Evolutionary conservation across 2,797 vertebrate genomes (phyloP).

Genomic region (Sarcophilus harrisii): DNA sequence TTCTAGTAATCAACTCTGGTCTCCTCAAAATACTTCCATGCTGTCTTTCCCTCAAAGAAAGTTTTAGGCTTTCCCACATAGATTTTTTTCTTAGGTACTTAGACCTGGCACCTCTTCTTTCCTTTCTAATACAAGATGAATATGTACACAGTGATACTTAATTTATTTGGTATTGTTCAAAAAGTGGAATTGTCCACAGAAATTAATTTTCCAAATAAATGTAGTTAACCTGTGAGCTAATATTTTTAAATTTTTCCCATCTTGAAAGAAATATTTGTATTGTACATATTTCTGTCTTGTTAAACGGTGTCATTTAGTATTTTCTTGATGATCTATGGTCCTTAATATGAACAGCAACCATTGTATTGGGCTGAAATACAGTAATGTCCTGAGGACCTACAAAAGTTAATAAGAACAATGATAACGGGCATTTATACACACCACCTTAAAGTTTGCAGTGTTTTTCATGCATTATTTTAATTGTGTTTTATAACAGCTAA

Average conservation of each 20-base stretch:
- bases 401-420: background rate
- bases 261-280: constrained; percentile 51
- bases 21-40: background rate
- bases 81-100: background rate
- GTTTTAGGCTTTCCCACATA: background rate
- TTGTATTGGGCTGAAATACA: background rate
- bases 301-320: constrained; percentile 44
- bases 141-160: constrained; percentile 23
- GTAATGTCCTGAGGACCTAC: background rate
- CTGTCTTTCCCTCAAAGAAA: background rate
- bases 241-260: constrained; percentile 41
- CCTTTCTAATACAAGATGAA: constrained; percentile 23
- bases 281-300: constrained; percentile 44
- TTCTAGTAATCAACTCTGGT: background rate
- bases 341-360: background rate
- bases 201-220: constrained; percentile 48
- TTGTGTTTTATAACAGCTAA: background rate
- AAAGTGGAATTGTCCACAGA: constrained; percentile 36
- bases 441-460: background rate
- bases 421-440: background rate
- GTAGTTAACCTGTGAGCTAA: constrained; percentile 31
- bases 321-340: background rate
- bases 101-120: background rate
- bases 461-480: background rate
- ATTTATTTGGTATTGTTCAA: constrained; percentile 7